Conservation (phyloP, 2,113 vertebrate genomes). For the Hemibagrus wyckioides region DNA sequence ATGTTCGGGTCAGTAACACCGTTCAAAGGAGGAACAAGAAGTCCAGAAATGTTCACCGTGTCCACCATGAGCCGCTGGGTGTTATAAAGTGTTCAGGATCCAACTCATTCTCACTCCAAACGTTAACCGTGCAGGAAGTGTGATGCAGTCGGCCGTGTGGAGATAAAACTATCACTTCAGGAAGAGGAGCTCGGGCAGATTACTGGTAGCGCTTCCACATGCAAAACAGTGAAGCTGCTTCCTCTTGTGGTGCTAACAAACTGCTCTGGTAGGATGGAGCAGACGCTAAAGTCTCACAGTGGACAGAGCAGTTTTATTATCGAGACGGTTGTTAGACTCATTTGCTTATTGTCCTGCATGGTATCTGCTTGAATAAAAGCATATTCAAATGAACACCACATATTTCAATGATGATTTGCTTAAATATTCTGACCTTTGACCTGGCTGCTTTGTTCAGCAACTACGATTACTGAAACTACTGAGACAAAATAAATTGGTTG, state of each 20-base stretch:
- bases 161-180: slow-evolving; percentile 29
- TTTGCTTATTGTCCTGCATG: slow-evolving; percentile 22
- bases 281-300: neutral
- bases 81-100: neutral
- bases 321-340: neutral
- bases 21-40: neutral
- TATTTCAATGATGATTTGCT: neutral
- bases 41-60: neutral
- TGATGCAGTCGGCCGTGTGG: neutral
- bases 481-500: neutral
- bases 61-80: neutral
- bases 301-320: neutral
- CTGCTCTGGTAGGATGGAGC: neutral
- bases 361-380: slow-evolving; percentile 1
- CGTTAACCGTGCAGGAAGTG: slow-evolving; percentile 39
- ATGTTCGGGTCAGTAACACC: neutral
- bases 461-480: neutral
- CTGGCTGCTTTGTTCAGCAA: neutral
- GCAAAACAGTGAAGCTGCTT: slow-evolving; percentile 40
- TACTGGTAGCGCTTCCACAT: slow-evolving; percentile 11
- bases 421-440: neutral
- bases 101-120: neutral
- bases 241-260: slow-evolving; percentile 31
- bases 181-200: slow-evolving; percentile 35
- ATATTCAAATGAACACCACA: slow-evolving; percentile 37